A percentile compares a stretch with the other conserved stretches of the same genome.
Evolutionary conservation across 2,113 vertebrate genomes (phyloP).

Genomic region (Taxidea taxus): DNA sequence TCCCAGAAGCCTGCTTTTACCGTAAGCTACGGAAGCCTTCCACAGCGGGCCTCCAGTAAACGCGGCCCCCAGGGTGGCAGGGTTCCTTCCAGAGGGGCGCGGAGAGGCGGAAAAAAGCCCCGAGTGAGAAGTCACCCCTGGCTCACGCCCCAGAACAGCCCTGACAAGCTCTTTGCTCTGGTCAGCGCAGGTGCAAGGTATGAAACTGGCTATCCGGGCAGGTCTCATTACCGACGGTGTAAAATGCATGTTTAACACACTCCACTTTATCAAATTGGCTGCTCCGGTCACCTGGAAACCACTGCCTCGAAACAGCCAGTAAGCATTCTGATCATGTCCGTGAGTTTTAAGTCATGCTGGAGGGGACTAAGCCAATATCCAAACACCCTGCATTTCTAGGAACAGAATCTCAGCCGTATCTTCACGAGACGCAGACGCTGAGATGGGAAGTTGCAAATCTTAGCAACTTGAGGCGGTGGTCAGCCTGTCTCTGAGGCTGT

Average conservation of each 20-base stretch:
- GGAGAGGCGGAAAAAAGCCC: fast-evolving
- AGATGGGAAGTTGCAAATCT: not conserved
- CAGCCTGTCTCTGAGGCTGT: not conserved
- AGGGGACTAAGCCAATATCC: not conserved
- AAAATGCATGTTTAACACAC: not conserved
- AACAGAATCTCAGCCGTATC: not conserved
- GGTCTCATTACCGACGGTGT: not conserved
- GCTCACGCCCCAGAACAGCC: not conserved
- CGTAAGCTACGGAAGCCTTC: not conserved
- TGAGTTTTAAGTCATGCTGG: not conserved
- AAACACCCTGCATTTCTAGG: not conserved
- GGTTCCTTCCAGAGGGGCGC: not conserved
- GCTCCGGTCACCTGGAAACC: not conserved
- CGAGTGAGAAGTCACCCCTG: not conserved
- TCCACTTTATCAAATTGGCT: not conserved
- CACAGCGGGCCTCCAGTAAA: fast-evolving
- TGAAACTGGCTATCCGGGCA: not conserved
- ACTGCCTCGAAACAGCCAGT: not conserved
- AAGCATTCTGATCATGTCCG: not conserved
- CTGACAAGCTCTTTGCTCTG: fast-evolving
- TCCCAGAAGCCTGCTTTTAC: not conserved
- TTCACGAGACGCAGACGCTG: not conserved
- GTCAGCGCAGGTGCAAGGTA: not conserved
- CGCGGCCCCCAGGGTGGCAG: fast-evolving
- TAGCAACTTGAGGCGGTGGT: not conserved